Evolutionary conservation across 2,888 invertebrate species (phyloP), one percentile per base, ranked within the genome.

Genomic region (Ectropis crepuscularia): DNA sequence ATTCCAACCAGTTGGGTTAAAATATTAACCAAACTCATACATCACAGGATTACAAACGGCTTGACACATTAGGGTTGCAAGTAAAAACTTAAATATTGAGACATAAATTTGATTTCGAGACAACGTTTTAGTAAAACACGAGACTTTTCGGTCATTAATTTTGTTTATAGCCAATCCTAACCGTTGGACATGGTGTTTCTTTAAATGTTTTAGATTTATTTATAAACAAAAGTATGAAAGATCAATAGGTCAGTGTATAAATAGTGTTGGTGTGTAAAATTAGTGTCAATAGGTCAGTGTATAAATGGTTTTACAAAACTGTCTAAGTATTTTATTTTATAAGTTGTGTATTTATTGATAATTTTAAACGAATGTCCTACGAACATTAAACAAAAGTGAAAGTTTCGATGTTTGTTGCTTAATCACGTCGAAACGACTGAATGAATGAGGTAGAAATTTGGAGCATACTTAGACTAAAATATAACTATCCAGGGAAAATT

Each of bases 51-150:
- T 67, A 67, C 69, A 71, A 69, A 57, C 48, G 45, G 46, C 69
- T 67, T 71, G 71, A 72, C 55, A 73, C 60, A 57, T 68, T 67
- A 65, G 72, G 72, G 74, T 71, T 76, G 76, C 70, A 69, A 74
- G 76, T 76, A 74, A 74, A 77, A 81, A 77, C 71, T 76, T 68
- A 74, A 76, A 79, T 74, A 80, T 82, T 80, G 68, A 77, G 77
- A 77, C 77, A 77, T 78, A 79, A 78, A 78, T 81, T 75, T 71
- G 74, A 74, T 72, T 74, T 74, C 61, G 62, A 67, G 65, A 70
- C 67, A 73, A 73, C 66, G 59, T 60, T 68, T 73, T 65, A 64
- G 60, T 67, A 67, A 63, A 73, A 71, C 65, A 72, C 61, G 70
- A 63, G 53, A 68, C 53, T 58, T 67, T 63, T 55, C 16, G 57